Base-by-base conservation (phyloP, 2,888 invertebrate genomes). In the Acanthosoma haemorrhoidale region DNA sequence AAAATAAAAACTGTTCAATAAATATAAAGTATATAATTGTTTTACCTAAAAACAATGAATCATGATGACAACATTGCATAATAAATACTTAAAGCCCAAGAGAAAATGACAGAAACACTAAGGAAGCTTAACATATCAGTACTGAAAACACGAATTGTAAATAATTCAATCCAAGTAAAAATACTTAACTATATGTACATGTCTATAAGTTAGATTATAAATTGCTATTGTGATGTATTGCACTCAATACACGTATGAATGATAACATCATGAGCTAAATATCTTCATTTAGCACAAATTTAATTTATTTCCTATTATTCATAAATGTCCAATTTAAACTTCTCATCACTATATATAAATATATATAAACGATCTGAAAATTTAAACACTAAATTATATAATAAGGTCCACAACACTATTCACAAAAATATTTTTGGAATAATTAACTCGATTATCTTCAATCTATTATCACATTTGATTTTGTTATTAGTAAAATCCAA, bases 391-490 rank as follows among this genome's bases (percentile, higher is more conserved):
- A 51, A 51, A 51, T 25, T 43, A 51, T n/a, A n/a, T 51, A 51
- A n/a, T 51, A 51, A 25, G 25, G 51, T 51, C 51, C 25, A 25
- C 29, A 25, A 25, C 51, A 51, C 51, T 51, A 51, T 51, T 51
- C 51, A 51, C 51, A 51, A 51, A 43, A 51, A 51, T 51, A 51
- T 21, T 51, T 51, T 16, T 25, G 51, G 51, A 51, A 51, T 25
- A 51, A 51, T 51, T 25, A 25, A 25, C 25, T 51, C 25, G 13
- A 43, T 25, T 25, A 25, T 21, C 51, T 41, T 18, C 6, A 64
- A 39, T 64, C 15, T 64, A 64, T 64, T 64, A 64, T 64, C 64
- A 64, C 64, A 64, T 39, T 64, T 64, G 29, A 64, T 41, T 61
- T 25, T 25, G 3, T n/a, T n/a, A n/a, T n/a, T n/a, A n/a, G n/a